Base-by-base conservation (phyloP, 2,797 vertebrate species). In the Adrianichthys oophorus region DNA sequence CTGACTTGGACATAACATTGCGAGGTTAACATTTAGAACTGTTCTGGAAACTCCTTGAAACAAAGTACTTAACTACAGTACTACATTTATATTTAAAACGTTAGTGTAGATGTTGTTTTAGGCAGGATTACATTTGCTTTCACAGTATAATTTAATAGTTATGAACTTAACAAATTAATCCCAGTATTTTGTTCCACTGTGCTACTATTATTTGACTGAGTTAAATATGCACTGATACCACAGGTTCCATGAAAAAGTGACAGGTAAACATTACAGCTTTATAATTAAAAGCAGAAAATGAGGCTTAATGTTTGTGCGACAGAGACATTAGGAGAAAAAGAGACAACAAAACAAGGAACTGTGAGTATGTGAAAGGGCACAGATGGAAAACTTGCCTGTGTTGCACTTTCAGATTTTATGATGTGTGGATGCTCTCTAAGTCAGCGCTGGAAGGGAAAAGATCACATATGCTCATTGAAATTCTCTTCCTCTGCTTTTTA, bases 301-400 rank as follows among this genome's bases (percentile, higher is more conserved):
- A 65, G 14, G 32, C 43, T 49, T 15, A 41, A 65, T 47, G 53
- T 58, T 49, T 58, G 48, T 62, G 54, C 45, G 55, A 56, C 47
- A 60, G 48, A 67, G 53, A 18, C 29, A 55, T 55, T 40, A 41
- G 40, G 32, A 46, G 37, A 62, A 32, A 57, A 44, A 63, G 16
- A 58, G 51, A 16, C 15, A 66, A 59, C 8, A 46, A 52, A 68
- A 68, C 48, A 67, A 60, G 61, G 51, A 51, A 72, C 60, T 76
- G 59, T 70, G 76, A 70, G 71, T 76, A 72, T 68, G 60, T 50
- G 59, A 57, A 43, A 50, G 52, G 58, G 65, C 65, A 74, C 85
- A 87, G 84, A 88, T 83, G 83, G 83, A 66, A 62, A 84, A 81
- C 47, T 80, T 88, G 78, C 75, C 70, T 85, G 64, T 72, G 64